Percentiles rank a stretch among this genome's conserved stretches.
phyloP scores from a whole-genome alignment of 35 echinoderm and acorn worm genomes.

The Apostichopus parvimensis region DNA sequence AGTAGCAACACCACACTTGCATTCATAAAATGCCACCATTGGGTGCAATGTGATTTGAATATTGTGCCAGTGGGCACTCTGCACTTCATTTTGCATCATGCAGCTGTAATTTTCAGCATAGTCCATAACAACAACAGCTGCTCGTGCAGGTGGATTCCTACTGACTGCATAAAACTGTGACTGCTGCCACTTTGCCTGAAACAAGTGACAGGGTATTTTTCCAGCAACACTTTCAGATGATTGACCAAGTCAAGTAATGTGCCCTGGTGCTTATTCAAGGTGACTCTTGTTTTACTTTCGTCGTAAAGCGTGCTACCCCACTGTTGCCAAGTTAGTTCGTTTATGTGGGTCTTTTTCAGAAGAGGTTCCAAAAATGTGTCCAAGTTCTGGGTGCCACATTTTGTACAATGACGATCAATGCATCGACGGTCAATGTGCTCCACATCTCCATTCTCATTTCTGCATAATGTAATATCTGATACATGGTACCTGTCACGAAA shows the following conservation, averaged over 20 bases:
- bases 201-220: slow-evolving; percentile 27
- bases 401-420: too few species aligned
- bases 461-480: slow-evolving; percentile 21
- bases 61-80: slow-evolving; percentile 64
- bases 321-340: slow-evolving; percentile 37
- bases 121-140: slow-evolving; percentile 44
- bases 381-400: not conserved
- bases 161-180: slow-evolving; percentile 13
- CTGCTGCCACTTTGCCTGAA: slow-evolving; percentile 63
- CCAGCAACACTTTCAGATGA: not conserved
- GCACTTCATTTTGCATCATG: slow-evolving; percentile 64
- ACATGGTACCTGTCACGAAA: slow-evolving; percentile 19
- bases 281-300: not conserved
- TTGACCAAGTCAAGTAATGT: not conserved
- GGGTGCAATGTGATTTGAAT: slow-evolving; percentile 60
- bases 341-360: slow-evolving; percentile 6
- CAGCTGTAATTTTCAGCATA: slow-evolving; percentile 74
- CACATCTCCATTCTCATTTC: not conserved
- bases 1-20: not conserved
- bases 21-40: slow-evolving; percentile 60
- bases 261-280: not conserved
- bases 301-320: slow-evolving; percentile 13
- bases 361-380: slow-evolving; percentile 14
- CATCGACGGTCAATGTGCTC: slow-evolving; percentile 33
- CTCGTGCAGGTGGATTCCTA: slow-evolving; percentile 6